Evolutionary conservation across 2,113 vertebrate genomes (phyloP).

Genomic region (Embiotoca jacksoni): DNA sequence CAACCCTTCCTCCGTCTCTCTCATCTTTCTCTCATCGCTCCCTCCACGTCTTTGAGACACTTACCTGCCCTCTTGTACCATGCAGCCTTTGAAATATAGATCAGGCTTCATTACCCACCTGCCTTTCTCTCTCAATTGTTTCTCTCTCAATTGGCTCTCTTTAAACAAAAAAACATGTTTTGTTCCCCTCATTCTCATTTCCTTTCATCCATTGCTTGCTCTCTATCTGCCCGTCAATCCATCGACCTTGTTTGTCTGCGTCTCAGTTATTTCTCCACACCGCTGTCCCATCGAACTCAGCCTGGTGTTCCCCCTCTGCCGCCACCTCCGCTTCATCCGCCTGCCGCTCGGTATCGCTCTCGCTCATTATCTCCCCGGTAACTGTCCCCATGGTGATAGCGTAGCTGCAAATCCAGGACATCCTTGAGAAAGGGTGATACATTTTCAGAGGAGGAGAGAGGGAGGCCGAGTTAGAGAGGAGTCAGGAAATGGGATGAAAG

Average conservation of each 20-base stretch:
- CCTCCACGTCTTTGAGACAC: constrained; percentile 61
- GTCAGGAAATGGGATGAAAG: constrained; percentile 20
- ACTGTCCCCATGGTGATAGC: constrained; percentile 82
- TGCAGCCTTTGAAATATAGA: constrained; percentile 78
- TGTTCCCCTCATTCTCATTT: constrained; percentile 9
- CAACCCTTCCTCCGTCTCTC: constrained; percentile 16
- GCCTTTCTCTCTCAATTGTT: constrained; percentile 25
- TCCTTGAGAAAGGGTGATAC: constrained; percentile 83
- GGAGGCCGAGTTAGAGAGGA: constrained; percentile 29
- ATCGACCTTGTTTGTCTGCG: background rate
- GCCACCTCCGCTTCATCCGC: constrained; percentile 23
- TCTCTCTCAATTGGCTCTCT: constrained; percentile 20
- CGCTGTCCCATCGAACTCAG: constrained; percentile 29
- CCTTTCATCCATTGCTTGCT: constrained; percentile 21
- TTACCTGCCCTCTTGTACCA: constrained; percentile 60
- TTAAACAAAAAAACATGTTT: background rate
- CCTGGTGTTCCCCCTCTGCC: constrained; percentile 10
- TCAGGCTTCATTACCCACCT: constrained; percentile 62
- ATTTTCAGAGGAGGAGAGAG: constrained; percentile 65
- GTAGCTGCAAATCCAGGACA: constrained; percentile 81
- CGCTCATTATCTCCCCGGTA: constrained; percentile 80
- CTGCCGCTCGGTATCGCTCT: constrained; percentile 45
- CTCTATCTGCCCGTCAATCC: constrained; percentile 46
- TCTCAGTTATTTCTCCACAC: background rate
- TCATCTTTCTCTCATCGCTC: constrained; percentile 53